A percentile compares a stretch with the other conserved stretches of the same genome.
These are phyloP conservation scores for Lagodon rhomboides DNA, from an alignment of 2,797 vertebrate genomes.

Conservation along the genomic window DNA sequence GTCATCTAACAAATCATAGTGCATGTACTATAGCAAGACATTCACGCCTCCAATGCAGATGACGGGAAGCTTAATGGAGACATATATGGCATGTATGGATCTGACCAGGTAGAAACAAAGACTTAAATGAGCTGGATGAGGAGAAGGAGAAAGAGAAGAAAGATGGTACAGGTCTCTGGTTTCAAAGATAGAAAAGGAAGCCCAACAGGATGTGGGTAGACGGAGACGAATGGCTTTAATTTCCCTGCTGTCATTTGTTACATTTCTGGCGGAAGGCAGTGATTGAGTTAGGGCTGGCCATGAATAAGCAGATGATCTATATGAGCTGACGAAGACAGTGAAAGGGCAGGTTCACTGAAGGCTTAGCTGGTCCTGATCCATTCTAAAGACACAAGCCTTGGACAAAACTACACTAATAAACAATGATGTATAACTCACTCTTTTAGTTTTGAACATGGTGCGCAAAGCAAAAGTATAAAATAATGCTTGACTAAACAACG, in stretches of 20 bases:
- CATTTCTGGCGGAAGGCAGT: conserved; percentile 78
- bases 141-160: not conserved
- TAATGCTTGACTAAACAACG: not conserved
- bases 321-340: conserved; percentile 51
- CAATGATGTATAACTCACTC: not conserved
- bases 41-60: not conserved
- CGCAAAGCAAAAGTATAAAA: not conserved
- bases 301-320: conserved; percentile 79
- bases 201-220: conserved; percentile 50
- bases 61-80: not conserved
- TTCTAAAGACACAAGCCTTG: not conserved
- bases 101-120: not conserved
- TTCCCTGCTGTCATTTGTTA: conserved; percentile 82
- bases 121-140: conserved; percentile 1
- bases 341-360: conserved; percentile 32
- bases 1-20: conserved; percentile 5
- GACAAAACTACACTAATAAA: not conserved
- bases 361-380: conserved; percentile 27
- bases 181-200: conserved; percentile 40
- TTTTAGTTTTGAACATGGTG: not conserved
- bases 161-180: conserved; percentile 44
- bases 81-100: not conserved
- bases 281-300: conserved; percentile 78
- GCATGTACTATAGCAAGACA: not conserved
- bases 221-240: conserved; percentile 85